Percentiles rank a stretch among this genome's conserved stretches.
Conservation (phyloP, 2,113 vertebrate species). For the Misgurnus anguillicaudatus region DNA sequence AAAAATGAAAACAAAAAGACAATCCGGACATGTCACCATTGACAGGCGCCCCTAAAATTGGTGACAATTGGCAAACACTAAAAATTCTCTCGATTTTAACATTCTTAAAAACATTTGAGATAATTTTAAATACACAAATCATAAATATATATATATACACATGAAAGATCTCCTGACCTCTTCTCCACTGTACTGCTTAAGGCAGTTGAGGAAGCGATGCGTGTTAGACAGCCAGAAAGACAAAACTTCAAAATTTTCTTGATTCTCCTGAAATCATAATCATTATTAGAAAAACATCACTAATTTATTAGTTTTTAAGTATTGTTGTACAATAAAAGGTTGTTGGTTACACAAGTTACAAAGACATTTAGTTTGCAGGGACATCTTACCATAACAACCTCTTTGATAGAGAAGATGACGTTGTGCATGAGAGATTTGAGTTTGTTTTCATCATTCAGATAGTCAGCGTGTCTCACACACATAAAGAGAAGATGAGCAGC, state of each 20-base stretch:
- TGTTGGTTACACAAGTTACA: no score
- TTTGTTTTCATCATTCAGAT: slow-evolving; percentile 83
- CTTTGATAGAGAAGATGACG: slow-evolving; percentile 83
- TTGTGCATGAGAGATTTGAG: slow-evolving; percentile 90
- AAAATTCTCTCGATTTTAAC: no score
- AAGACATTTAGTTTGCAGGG: no score
- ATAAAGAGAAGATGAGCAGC: slow-evolving; percentile 92
- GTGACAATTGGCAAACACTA: no score
- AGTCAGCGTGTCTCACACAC: slow-evolving; percentile 92
- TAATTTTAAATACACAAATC: no score
- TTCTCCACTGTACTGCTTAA: slow-evolving; percentile 98
- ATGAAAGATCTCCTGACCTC: slow-evolving; percentile 77
- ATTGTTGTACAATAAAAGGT: no score
- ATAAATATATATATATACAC: no score
- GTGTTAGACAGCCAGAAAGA: slow-evolving; percentile 97
- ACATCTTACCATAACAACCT: slow-evolving; percentile 82
- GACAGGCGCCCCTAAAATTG: no score
- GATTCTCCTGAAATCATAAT: slow-evolving; percentile 75
- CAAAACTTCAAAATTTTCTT: slow-evolving; percentile 87
- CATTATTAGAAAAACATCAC: no score
- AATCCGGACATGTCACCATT: no score
- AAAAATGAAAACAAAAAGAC: no score
- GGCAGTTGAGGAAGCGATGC: slow-evolving; percentile 89
- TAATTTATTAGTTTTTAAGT: not conserved
- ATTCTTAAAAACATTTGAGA: no score